These are phyloP conservation scores for Anas capensis DNA, from an alignment of 2,797 vertebrate species.

Conservation along the genomic window DNA sequence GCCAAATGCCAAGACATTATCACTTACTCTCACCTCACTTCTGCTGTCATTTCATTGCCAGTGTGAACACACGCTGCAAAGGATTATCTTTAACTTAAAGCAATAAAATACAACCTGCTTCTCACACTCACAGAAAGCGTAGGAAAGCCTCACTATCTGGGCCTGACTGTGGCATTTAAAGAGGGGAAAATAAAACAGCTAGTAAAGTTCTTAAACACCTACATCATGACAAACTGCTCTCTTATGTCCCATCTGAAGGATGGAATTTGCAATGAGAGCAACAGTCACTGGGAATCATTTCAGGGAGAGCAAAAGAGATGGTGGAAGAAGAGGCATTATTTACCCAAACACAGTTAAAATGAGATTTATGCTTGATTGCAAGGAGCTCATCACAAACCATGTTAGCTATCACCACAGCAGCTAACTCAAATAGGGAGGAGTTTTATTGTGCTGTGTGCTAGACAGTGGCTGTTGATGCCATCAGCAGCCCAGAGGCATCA, in stretches of 20 bases:
- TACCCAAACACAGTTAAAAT: background rate
- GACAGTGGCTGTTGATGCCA: background rate
- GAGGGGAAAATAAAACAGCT: background rate
- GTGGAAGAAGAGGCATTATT: background rate
- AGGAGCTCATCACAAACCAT: background rate
- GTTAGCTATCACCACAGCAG: background rate
- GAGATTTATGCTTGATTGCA: background rate
- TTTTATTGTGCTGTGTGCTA: background rate
- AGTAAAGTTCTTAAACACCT: constrained; percentile 2
- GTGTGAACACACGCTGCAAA: constrained; percentile 34
- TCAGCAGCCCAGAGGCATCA: background rate
- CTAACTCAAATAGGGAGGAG: background rate
- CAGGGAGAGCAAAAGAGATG: background rate
- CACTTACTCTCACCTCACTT: constrained; percentile 41
- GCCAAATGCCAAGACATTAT: constrained; percentile 33
- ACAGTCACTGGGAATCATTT: background rate
- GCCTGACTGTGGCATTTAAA: constrained; percentile 19
- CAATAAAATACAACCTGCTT: constrained; percentile 34
- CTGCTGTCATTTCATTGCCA: constrained; percentile 45
- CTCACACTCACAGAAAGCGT: background rate
- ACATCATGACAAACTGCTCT: background rate
- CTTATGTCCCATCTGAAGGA: background rate
- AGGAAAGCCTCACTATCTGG: background rate
- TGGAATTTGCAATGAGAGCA: background rate
- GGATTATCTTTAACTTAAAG: constrained; percentile 4